phyloP scores from a whole-genome alignment of 2,888 invertebrate genomes.

The Seira musarum region DNA sequence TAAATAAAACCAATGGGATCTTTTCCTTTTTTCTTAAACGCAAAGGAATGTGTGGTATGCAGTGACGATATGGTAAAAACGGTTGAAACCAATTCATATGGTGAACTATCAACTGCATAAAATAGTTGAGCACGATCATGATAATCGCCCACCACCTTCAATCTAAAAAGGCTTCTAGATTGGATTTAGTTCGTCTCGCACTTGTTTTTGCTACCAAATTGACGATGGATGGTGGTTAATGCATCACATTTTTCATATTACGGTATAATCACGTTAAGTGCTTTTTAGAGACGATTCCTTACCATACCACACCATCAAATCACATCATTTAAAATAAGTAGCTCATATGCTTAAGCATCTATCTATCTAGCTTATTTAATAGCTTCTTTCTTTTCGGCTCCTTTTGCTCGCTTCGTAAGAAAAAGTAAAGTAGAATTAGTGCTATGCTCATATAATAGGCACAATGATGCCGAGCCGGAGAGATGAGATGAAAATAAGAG shows the following conservation, averaged over 20 bases:
- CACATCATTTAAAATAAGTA: not conserved
- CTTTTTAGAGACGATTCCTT: conserved; percentile 26
- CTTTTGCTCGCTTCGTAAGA: conserved; percentile 12
- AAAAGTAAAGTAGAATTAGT: conserved; percentile 37
- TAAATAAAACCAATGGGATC: no score
- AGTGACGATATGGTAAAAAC: no score
- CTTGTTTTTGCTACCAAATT: not conserved
- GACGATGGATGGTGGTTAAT: conserved; percentile 7
- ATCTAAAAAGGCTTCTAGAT: not conserved
- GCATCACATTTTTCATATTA: conserved; percentile 15
- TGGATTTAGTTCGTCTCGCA: not conserved
- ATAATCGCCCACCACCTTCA: not conserved
- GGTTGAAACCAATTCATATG: no score
- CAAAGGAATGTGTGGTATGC: no score
- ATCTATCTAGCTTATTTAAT: no score
- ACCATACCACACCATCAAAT: not conserved
- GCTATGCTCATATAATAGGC: conserved; percentile 31
- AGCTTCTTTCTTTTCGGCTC: no score
- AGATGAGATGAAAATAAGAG: conserved; percentile 17
- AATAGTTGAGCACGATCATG: not conserved
- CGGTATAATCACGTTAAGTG: conserved; percentile 57
- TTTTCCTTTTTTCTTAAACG: no score
- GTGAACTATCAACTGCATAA: not conserved
- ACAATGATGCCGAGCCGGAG: not conserved
- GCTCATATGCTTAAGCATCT: not conserved